Percentiles rank a stretch among this genome's conserved stretches.
Evolutionary conservation across 2,888 invertebrate species (phyloP).

Genomic region (Stenurella melanura): DNA sequence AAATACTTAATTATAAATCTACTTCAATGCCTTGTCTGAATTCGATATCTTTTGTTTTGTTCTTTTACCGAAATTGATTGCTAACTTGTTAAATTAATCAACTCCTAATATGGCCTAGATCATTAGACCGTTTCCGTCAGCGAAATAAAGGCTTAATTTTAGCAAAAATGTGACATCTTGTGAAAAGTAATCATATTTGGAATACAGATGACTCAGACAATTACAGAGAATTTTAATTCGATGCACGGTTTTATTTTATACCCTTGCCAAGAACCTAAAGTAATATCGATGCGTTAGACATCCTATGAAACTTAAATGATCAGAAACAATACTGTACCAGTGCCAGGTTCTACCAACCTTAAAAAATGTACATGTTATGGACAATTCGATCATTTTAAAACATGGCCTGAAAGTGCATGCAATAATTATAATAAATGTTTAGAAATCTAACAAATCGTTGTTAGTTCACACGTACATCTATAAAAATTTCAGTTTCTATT

Average conservation of each 20-base stretch:
- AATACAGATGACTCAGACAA: neutral
- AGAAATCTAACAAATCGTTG: too few species aligned
- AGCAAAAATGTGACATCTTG: neutral
- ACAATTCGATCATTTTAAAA: too few species aligned
- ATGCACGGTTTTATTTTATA: neutral
- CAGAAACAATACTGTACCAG: too few species aligned
- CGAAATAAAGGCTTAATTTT: neutral
- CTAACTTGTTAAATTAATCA: neutral
- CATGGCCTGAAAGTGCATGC: too few species aligned
- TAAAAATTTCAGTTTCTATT: too few species aligned
- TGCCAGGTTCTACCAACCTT: too few species aligned
- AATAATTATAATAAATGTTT: too few species aligned
- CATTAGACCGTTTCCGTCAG: neutral
- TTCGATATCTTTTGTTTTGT: neutral
- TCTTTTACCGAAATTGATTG: neutral
- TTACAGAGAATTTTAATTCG: neutral
- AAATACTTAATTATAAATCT: constrained; percentile 1
- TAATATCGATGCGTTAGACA: too few species aligned
- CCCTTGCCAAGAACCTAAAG: too few species aligned
- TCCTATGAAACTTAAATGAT: too few species aligned
- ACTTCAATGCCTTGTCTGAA: neutral
- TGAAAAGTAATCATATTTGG: neutral
- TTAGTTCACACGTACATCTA: too few species aligned
- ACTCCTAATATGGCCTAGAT: neutral
- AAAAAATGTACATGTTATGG: too few species aligned